These are phyloP conservation scores for Aphis craccivora DNA, from an alignment of 1,140 invertebrate species.

Conservation along the genomic window DNA sequence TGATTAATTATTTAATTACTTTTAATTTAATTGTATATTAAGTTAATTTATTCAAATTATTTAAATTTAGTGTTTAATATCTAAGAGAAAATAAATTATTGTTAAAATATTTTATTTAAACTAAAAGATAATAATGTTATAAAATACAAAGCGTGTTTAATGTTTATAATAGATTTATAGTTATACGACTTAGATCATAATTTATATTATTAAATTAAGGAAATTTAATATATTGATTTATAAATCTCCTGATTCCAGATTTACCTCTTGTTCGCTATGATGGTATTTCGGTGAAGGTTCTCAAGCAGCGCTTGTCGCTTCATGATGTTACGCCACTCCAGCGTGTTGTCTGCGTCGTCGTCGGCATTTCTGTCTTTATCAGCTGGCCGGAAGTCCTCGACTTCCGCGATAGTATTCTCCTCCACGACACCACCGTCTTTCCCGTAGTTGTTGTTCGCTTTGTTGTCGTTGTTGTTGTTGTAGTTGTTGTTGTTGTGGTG, in stretches of 20 bases:
- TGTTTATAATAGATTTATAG: neutral
- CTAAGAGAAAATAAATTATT: neutral
- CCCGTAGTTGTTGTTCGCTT: slow-evolving; percentile 5
- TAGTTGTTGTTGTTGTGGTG: slow-evolving; percentile 15
- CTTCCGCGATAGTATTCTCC: neutral
- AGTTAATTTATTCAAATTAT: neutral
- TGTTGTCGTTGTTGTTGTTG: slow-evolving; percentile 34
- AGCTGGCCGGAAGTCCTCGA: slow-evolving; percentile 41
- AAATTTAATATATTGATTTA: neutral
- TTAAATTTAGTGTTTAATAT: neutral
- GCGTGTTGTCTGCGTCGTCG: slow-evolving; percentile 59
- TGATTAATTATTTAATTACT: neutral
- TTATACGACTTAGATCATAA: neutral
- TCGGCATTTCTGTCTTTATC: slow-evolving; percentile 36
- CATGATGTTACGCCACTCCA: slow-evolving; percentile 61
- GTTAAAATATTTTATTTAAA: neutral
- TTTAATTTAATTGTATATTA: neutral
- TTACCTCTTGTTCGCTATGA: slow-evolving; percentile 47
- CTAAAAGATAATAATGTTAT: neutral
- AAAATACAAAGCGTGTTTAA: neutral
- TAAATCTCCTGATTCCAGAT: neutral
- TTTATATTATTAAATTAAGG: neutral
- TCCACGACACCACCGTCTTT: neutral
- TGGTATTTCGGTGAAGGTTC: slow-evolving; percentile 51
- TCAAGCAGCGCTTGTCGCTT: slow-evolving; percentile 60